Conservation (phyloP, 2,113 vertebrate genomes). For the Pedetes capensis region DNA sequence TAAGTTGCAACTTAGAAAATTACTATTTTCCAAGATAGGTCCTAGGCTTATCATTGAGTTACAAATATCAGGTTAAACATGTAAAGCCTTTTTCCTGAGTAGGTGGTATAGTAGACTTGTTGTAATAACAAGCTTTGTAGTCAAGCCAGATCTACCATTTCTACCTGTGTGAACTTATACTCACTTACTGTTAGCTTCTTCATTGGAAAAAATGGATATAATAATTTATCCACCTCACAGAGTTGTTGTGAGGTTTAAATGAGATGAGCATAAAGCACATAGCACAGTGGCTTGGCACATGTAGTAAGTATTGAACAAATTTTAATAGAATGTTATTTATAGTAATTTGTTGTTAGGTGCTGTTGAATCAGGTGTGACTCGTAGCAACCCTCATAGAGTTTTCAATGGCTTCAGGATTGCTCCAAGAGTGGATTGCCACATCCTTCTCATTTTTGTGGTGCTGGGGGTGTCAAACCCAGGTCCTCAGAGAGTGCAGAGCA, state of each 20-base stretch:
- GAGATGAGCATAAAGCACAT: not conserved
- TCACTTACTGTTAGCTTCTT: not conserved
- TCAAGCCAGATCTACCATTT: not conserved
- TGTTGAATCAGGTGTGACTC: no score
- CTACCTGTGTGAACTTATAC: not conserved
- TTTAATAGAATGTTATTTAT: not conserved
- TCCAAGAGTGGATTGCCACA: no score
- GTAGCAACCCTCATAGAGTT: no score
- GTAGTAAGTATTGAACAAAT: not conserved
- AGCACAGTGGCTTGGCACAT: not conserved
- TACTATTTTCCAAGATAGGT: slow-evolving; percentile 13
- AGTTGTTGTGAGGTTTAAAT: not conserved
- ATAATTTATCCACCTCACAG: not conserved
- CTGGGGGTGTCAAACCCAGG: no score
- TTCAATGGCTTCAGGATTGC: no score
- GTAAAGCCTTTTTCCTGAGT: not conserved
- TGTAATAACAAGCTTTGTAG: not conserved
- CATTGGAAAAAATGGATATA: not conserved
- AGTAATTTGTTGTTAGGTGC: no score
- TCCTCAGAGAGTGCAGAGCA: no score
- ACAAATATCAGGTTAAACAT: not conserved
- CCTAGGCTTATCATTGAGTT: slow-evolving; percentile 6
- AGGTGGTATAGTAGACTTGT: not conserved
- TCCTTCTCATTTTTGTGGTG: no score
- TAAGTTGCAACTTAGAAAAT: slow-evolving; percentile 20